Evolutionary conservation across 64 coral and sea anemone genomes (phyloP).

Genomic region (Montipora cactus): DNA sequence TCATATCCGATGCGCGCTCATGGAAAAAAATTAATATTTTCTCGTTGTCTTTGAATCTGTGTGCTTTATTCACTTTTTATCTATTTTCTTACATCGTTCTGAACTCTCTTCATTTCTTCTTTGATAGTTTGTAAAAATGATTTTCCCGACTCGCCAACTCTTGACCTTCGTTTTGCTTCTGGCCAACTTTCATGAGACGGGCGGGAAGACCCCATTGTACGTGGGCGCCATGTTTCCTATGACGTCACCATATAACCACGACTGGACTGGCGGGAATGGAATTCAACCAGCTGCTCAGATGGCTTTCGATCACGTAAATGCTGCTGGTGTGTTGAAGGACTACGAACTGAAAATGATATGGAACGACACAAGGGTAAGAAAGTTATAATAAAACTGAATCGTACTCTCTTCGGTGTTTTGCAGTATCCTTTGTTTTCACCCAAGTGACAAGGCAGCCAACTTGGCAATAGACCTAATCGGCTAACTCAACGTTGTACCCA

Average conservation of each 20-base stretch:
- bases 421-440: too few relatives aligned
- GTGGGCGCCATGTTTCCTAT: constrained; percentile 84
- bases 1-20: too few relatives aligned
- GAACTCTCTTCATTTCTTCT: not conserved
- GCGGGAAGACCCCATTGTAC: constrained; percentile 74
- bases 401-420: not conserved
- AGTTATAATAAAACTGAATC: not conserved
- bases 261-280: constrained; percentile 88
- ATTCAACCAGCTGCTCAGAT: constrained; percentile 82
- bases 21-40: too few relatives aligned
- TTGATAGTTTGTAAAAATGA: constrained; percentile 8
- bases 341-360: constrained; percentile 83
- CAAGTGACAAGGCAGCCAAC: too few relatives aligned
- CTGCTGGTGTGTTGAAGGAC: constrained; percentile 47
- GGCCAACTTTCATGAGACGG: not conserved
- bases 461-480: too few relatives aligned
- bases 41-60: not conserved
- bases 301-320: constrained; percentile 85
- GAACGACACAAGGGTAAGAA: constrained; percentile 83
- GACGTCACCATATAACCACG: constrained; percentile 64
- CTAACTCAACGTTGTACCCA: too few relatives aligned
- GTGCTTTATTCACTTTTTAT: not conserved
- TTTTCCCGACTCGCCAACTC: not conserved
- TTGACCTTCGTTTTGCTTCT: not conserved
- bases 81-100: not conserved